phyloP scores from a whole-genome alignment of 2,797 vertebrate genomes.

The Clarias laeviceps region DNA sequence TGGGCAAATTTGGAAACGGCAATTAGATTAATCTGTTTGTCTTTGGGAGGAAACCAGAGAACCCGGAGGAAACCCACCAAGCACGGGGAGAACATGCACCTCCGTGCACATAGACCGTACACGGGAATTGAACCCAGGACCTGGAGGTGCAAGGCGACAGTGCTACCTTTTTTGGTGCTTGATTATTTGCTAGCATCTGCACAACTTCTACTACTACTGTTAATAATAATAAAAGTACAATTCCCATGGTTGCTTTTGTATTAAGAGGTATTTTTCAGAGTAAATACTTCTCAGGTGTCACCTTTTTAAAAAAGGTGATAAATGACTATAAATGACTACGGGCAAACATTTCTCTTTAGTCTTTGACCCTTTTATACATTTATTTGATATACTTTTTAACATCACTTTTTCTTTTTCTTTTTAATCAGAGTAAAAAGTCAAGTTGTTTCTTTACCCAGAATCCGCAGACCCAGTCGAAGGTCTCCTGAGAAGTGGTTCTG shows the following conservation, averaged over 20 bases:
- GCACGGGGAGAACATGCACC: no score
- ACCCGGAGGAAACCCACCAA: no score
- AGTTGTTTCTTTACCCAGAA: conserved; percentile 48
- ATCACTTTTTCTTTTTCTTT: no score
- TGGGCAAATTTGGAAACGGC: no score
- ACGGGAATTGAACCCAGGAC: no score
- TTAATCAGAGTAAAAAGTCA: background rate
- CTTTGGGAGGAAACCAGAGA: no score
- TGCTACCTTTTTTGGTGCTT: background rate
- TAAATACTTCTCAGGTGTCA: background rate
- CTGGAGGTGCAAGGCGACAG: no score
- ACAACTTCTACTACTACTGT: background rate
- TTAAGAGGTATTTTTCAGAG: background rate
- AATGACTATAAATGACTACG: background rate
- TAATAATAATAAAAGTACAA: background rate
- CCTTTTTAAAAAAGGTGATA: no score
- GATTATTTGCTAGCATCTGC: background rate
- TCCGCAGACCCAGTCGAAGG: conserved; percentile 48
- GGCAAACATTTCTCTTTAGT: background rate
- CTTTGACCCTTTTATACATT: background rate
- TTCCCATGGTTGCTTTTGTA: background rate
- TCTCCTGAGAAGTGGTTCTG: conserved; percentile 58
- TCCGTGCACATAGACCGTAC: no score
- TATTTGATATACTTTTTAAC: background rate
- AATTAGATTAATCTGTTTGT: no score